Evolutionary conservation across 2,888 invertebrate species (phyloP), one percentile per base, ranked within the genome.

Genomic region (Dromius quadrimaculatus): DNA sequence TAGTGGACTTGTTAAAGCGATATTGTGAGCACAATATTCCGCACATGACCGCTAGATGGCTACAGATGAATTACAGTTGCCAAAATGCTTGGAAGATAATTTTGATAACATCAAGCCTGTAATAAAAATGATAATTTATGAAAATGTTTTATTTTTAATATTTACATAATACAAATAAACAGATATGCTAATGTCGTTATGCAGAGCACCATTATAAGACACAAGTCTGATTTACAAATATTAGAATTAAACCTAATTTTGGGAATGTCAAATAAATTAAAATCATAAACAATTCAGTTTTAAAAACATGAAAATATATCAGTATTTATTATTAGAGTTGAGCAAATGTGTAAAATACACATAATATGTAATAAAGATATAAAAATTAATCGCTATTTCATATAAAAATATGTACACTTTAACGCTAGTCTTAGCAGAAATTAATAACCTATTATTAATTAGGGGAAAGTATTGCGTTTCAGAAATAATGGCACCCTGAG

Each of bases 401-500:
- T 78, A 72, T 77, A 78, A 76, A 77, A 74, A 74, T 74, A 71
- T 62, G 41, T 66, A 64, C 62, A 71, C 15, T 61, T 71, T 71
- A 66, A 73, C 72, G 72, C 73, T 73, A 71, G 65, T 72, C 69
- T 71, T 74, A 74, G 73, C 72, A 72, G 68, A 74, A n/a, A 71
- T 72, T 73, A 73, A 70, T 72, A 73, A 68, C 61, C 70, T 73
- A 71, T 72, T 64, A 69, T 61, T 62, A 62, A 61, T 62, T 45
- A 71, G 72, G 73, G 73, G 75, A 76, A 76, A 74, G 76, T 79
- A 79, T 79, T 80, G 80, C 79, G 79, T 71, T 59, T 71, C 64
- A 69, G 68, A 78, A 73, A 75, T 80, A 80, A 83, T 83, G 83
- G 83, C 83, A 83, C 83, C 83, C 83, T 83, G 82, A 83, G 83